Conservation (phyloP, 2,113 vertebrate species). For the Notothenia rossii region DNA sequence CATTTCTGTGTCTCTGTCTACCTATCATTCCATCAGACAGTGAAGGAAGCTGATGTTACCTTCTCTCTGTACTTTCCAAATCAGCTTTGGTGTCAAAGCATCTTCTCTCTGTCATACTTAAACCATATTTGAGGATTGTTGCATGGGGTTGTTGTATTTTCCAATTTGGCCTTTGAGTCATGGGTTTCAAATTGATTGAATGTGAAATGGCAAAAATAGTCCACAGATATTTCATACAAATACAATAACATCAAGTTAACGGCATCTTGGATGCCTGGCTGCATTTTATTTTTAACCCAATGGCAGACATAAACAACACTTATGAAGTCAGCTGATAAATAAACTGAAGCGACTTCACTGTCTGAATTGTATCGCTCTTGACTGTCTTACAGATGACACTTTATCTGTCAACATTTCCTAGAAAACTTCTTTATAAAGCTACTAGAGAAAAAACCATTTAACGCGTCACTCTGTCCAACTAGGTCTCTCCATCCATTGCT, state of each 20-base stretch:
- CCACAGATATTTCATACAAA: not conserved
- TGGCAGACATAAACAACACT: not conserved
- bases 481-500: not conserved
- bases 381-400: too few species aligned
- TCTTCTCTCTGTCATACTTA: not conserved
- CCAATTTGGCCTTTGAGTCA: not conserved
- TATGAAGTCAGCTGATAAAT: not conserved
- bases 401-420: too few species aligned
- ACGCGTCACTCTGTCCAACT: not conserved
- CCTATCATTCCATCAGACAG: slow-evolving; percentile 12
- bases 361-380: too few species aligned
- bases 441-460: too few species aligned
- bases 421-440: too few species aligned
- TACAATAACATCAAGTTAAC: not conserved
- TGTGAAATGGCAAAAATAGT: not conserved
- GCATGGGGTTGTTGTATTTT: not conserved
- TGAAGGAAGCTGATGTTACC: not conserved
- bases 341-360: too few species aligned
- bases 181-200: not conserved
- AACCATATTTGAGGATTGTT: not conserved
- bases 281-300: too few species aligned
- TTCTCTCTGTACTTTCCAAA: slow-evolving; percentile 4
- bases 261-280: not conserved
- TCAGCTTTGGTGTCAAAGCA: not conserved
- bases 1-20: slow-evolving; percentile 47